Evolutionary conservation across 2,113 vertebrate genomes (phyloP).

Genomic region (Pelodiscus sinensis): DNA sequence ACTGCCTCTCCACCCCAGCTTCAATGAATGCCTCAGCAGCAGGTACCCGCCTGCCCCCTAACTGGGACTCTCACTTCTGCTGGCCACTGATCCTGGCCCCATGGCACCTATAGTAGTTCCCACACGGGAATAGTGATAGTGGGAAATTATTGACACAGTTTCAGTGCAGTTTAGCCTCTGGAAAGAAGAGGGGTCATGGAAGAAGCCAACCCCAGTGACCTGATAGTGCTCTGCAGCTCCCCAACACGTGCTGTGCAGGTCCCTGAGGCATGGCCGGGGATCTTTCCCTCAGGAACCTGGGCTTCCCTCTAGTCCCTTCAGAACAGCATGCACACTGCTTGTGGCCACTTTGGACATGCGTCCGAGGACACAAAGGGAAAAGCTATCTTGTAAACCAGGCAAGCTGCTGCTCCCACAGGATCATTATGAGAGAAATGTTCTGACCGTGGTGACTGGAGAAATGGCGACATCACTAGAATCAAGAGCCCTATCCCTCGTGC

Average conservation of each 20-base stretch:
- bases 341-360: background rate
- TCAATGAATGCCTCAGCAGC: too few relatives aligned
- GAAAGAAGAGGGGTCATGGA: rapidly evolving
- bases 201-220: too few relatives aligned
- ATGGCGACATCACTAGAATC: background rate
- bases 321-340: background rate
- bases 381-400: background rate
- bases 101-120: background rate
- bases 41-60: too few relatives aligned
- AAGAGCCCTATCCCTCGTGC: background rate
- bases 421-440: background rate
- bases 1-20: too few relatives aligned
- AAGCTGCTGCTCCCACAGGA: background rate
- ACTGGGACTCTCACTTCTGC: background rate
- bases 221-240: too few relatives aligned
- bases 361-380: background rate
- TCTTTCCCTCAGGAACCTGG: background rate
- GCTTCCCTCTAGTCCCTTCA: background rate
- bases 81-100: background rate
- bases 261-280: background rate
- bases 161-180: background rate
- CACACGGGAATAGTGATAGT: background rate
- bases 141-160: background rate
- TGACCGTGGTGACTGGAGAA: background rate
- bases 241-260: background rate